Percentiles rank a stretch among this genome's conserved stretches.
Evolutionary conservation across 2,888 invertebrate species (phyloP).

Genomic region (Cantharis flavilabris): DNA sequence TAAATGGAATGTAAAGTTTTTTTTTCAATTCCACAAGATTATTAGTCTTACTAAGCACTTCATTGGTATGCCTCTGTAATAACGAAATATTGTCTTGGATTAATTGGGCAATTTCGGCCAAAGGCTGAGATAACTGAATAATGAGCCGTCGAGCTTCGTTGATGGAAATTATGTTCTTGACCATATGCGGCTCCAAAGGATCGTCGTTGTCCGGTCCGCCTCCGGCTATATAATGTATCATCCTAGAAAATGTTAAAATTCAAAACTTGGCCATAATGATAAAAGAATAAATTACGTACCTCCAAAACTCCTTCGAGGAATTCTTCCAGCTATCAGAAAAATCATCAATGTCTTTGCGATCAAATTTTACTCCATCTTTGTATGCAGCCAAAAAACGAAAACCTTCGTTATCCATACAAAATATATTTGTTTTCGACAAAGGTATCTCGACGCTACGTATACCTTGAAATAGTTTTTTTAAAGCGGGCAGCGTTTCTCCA

Average conservation of each 20-base stretch:
- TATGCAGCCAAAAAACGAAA: conserved; percentile 46
- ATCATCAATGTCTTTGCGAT: conserved; percentile 22
- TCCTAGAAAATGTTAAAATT: conserved; percentile 28
- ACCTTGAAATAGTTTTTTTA: conserved; percentile 40
- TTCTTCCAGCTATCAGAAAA: conserved; percentile 39
- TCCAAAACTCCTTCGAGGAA: conserved; percentile 39
- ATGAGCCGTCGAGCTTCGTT: conserved; percentile 49
- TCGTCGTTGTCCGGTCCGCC: conserved; percentile 23
- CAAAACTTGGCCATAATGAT: not conserved
- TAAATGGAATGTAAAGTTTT: conserved; percentile 45
- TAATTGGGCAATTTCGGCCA: conserved; percentile 48
- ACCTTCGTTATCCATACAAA: conserved; percentile 50
- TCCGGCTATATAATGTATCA: conserved; percentile 44
- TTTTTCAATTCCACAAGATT: conserved; percentile 41
- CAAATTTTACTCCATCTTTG: conserved; percentile 37
- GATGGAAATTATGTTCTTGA: conserved; percentile 45
- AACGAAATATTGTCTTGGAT: conserved; percentile 46
- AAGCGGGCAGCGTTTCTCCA: conserved; percentile 42
- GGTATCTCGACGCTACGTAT: conserved; percentile 35
- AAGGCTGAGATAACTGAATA: conserved; percentile 45
- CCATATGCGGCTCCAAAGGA: conserved; percentile 43
- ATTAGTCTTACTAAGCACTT: conserved; percentile 35
- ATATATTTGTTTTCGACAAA: conserved; percentile 42
- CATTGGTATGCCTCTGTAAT: conserved; percentile 39
- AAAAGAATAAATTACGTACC: conserved; percentile 35